A percentile compares a stretch with the other conserved stretches of the same genome.
These are phyloP conservation scores for Himalopsyche anomala DNA, from an alignment of 2,888 invertebrate species.

Conservation along the genomic window DNA sequence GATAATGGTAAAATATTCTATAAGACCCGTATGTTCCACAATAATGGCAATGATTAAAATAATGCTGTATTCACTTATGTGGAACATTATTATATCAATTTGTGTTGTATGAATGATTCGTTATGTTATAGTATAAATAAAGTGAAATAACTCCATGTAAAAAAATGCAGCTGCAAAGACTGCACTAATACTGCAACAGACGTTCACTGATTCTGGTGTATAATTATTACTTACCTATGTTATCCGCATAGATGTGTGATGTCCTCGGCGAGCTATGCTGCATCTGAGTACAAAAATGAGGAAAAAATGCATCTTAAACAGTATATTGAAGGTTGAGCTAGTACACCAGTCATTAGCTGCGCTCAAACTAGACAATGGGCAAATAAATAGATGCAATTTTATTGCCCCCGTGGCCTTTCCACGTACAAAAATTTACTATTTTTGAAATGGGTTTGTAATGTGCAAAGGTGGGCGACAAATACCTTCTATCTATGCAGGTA, in stretches of 20 bases:
- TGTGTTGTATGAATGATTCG: too few relatives aligned
- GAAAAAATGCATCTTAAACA: constrained; percentile 34
- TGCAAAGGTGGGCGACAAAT: constrained; percentile 3
- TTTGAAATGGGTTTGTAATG: background rate
- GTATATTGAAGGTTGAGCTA: constrained; percentile 1
- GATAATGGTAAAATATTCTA: too few relatives aligned
- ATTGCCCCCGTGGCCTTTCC: background rate
- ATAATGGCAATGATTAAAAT: too few relatives aligned
- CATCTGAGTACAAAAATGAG: background rate
- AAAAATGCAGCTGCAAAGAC: too few relatives aligned
- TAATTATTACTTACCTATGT: background rate
- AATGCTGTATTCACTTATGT: too few relatives aligned
- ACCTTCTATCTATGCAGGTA: background rate
- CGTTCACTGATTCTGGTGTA: background rate
- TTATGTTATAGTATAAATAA: too few relatives aligned
- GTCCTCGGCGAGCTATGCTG: background rate
- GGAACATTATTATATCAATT: too few relatives aligned
- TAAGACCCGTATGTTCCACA: too few relatives aligned
- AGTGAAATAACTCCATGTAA: too few relatives aligned
- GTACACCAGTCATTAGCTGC: background rate
- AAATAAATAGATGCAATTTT: constrained; percentile 46
- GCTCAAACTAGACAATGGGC: constrained; percentile 27
- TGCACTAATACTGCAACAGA: background rate
- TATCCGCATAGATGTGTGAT: background rate
- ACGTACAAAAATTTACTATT: background rate